Conservation (phyloP, 2,888 invertebrate species). For the Amitus sp. region DNA sequence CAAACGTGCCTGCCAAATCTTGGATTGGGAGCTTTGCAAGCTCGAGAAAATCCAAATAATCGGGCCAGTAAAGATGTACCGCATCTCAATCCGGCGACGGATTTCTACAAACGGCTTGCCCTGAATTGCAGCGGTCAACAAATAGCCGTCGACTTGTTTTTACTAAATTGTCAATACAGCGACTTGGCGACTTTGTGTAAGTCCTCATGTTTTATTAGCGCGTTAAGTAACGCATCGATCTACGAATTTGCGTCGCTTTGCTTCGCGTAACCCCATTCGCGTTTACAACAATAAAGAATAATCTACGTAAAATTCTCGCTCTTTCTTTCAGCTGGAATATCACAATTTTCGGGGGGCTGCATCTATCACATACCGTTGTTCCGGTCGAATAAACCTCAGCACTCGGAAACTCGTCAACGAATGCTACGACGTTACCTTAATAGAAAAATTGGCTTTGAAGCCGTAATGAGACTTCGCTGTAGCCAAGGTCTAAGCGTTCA, state of each 20-base stretch:
- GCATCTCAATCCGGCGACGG: slow-evolving; percentile 93
- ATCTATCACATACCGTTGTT: slow-evolving; percentile 94
- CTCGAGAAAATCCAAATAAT: slow-evolving; percentile 87
- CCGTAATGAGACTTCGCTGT: slow-evolving; percentile 97
- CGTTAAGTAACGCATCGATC: too few species aligned
- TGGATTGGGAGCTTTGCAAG: slow-evolving; percentile 86
- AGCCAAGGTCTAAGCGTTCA: slow-evolving; percentile 94
- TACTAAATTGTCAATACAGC: slow-evolving; percentile 91
- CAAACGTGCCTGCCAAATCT: slow-evolving; percentile 88
- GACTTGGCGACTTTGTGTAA: slow-evolving; percentile 93
- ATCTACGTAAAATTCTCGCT: too few species aligned
- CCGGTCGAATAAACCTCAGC: slow-evolving; percentile 75
- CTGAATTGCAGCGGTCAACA: slow-evolving; percentile 97
- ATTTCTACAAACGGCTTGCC: slow-evolving; percentile 96
- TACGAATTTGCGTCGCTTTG: too few species aligned
- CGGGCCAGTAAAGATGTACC: slow-evolving; percentile 83
- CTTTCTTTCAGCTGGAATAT: slow-evolving; percentile 79
- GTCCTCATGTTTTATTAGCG: slow-evolving; percentile 56
- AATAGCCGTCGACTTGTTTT: slow-evolving; percentile 94
- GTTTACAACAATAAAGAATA: too few species aligned
- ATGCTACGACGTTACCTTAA: slow-evolving; percentile 90
- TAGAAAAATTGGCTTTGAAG: slow-evolving; percentile 98
- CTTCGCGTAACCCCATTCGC: too few species aligned
- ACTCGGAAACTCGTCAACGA: slow-evolving; percentile 79
- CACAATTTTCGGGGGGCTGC: slow-evolving; percentile 94